phyloP scores from a whole-genome alignment of 64 coral and sea anemone genomes.

The Montipora sp. region DNA sequence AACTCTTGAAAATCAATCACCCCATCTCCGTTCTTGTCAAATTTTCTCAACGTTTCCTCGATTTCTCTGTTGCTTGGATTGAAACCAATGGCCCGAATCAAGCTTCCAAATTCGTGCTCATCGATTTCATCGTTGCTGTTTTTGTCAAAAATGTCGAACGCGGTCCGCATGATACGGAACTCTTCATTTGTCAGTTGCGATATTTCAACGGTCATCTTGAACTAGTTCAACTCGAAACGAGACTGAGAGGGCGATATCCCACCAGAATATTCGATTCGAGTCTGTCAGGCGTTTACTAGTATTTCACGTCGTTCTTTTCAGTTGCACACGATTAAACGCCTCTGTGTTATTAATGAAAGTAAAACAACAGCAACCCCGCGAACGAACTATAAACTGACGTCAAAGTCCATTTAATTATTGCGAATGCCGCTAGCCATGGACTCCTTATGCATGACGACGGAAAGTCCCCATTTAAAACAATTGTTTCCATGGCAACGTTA shows the following conservation, averaged over 20 bases:
- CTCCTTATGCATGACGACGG: not conserved
- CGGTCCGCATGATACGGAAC: constrained; percentile 69
- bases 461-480: not conserved
- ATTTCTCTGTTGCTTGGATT: constrained; percentile 81
- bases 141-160: constrained; percentile 87
- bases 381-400: not conserved
- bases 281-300: not conserved
- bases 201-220: constrained; percentile 25
- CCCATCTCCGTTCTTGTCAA: constrained; percentile 85
- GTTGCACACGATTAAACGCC: not conserved
- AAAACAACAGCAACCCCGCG: not conserved
- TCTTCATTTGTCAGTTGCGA: constrained; percentile 58
- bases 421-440: not conserved
- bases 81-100: constrained; percentile 84
- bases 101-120: constrained; percentile 65
- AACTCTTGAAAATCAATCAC: constrained; percentile 95
- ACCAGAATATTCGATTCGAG: not conserved
- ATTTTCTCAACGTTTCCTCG: constrained; percentile 61
- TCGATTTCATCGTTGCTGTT: constrained; percentile 85
- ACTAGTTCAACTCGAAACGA: not conserved
- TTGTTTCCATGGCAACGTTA: not conserved
- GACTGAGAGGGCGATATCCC: not conserved
- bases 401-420: not conserved
- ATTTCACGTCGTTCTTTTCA: not conserved
- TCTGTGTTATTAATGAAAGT: not conserved